Evolutionary conservation across 2,888 invertebrate genomes (phyloP), one percentile per base, ranked within the genome.

Genomic region (Gortyna flavago): DNA sequence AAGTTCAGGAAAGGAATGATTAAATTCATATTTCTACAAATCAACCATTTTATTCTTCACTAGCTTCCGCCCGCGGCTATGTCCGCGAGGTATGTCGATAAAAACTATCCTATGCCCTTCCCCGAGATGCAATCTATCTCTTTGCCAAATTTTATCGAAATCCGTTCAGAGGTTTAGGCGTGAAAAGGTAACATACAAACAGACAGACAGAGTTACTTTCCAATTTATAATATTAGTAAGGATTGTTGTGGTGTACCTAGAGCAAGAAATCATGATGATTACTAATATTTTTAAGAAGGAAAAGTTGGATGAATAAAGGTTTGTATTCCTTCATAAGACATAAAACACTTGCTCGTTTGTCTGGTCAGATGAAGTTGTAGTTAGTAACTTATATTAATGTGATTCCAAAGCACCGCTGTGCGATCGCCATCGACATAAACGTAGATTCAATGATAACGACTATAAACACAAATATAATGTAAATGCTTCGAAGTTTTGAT

Each of bases 401-500:
- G 5, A 54, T n/a, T 65, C 25, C 18, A 11, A 29, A 64, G 67
- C 48, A 69, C 29, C 41, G n/a, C 54, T n/a, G 51, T 38, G 41
- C 29, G 29, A 59, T 80, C 61, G 7, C 35, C 25, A 29, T 57
- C 35, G n/a, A 48, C n/a, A 48, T 68, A 35, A 21, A 35, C 21
- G 62, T 21, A 70, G 35, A 44, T 68, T 77, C 54, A 64, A 71
- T 79, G 41, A 81, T 64, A 41, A 70, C 21, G 32, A 41, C 44
- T 41, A 44, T n/a, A 67, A 51, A 16, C 25, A 62, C 35, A 65
- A 61, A 72, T 25, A 73, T 73, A 69, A 62, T 65, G 41, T 69
- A 41, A 54, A 61, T 48, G 54, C 64, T 82, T 71, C 54, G 25
- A 59, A 4, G 8, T 35, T 29, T 84, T 85, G 64, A 83, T 86